A percentile compares a stretch with the other conserved stretches of the same genome.
Conservation (phyloP, 2,888 invertebrate species). For the Monopis laevigella region DNA sequence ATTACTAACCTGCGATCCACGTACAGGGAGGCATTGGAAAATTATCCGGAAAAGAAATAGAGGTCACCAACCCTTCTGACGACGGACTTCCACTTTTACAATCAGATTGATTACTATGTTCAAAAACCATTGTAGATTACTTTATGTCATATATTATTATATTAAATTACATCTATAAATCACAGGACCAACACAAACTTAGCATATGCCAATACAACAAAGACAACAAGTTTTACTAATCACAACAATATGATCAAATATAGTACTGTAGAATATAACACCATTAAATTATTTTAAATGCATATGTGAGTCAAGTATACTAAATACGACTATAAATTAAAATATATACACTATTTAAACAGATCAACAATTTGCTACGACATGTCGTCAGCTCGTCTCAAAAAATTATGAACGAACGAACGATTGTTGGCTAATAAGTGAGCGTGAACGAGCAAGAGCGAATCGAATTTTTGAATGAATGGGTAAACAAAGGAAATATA, state of each 20-base stretch:
- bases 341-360: conserved; percentile 2
- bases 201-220: conserved; percentile 49
- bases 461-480: too few relatives aligned
- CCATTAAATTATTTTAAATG: conserved; percentile 6
- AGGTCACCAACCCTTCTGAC: conserved; percentile 46
- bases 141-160: too few relatives aligned
- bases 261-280: neutral
- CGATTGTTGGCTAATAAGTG: neutral
- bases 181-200: conserved; percentile 15
- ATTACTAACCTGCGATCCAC: conserved; percentile 52
- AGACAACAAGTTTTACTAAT: conserved; percentile 23
- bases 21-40: conserved; percentile 61
- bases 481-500: too few relatives aligned
- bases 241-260: neutral
- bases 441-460: too few relatives aligned
- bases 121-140: conserved; percentile 31
- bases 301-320: neutral
- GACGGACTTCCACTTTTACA: conserved; percentile 45
- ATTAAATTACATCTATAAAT: conserved; percentile 18
- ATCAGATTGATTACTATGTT: conserved; percentile 26
- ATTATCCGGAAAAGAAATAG: conserved; percentile 46
- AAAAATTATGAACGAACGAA: neutral
- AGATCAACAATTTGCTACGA: conserved; percentile 6
- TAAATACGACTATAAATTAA: neutral
- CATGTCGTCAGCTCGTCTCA: conserved; percentile 4